Conservation (phyloP, 2,888 invertebrate genomes). For the Aromia moschata region DNA sequence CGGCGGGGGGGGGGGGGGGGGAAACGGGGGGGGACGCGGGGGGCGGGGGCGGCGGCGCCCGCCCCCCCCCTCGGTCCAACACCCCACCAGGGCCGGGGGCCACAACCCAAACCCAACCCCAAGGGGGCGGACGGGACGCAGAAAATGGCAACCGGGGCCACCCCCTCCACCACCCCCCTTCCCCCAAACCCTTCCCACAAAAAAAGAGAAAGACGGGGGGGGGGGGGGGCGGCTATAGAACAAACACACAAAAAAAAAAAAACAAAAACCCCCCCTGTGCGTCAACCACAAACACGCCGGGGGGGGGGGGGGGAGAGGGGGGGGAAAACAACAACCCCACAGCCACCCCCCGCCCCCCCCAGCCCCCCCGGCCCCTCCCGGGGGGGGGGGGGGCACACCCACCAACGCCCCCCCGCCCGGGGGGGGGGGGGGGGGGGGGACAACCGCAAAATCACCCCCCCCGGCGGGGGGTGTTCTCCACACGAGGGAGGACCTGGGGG, state of each 20-base stretch:
- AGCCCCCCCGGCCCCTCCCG: too few relatives aligned
- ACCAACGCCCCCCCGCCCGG: neutral
- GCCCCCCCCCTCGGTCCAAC: too few relatives aligned
- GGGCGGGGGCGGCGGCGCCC: neutral
- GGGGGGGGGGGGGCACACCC: neutral
- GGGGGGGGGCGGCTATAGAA: neutral
- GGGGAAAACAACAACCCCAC: neutral
- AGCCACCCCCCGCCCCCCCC: too few relatives aligned
- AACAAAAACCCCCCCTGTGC: neutral
- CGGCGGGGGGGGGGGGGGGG: conserved; percentile 1
- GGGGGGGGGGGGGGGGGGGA: neutral
- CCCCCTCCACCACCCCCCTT: too few relatives aligned
- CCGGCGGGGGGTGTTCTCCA: too few relatives aligned
- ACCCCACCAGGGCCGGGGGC: too few relatives aligned
- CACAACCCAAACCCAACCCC: too few relatives aligned
- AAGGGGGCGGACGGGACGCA: too few relatives aligned
- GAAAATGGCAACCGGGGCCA: too few relatives aligned
- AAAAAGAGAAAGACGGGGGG: too few relatives aligned
- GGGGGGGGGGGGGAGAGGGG: neutral
- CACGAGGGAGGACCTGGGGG: too few relatives aligned
- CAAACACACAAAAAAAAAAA: neutral
- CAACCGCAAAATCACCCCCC: neutral
- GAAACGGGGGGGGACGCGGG: conserved; percentile 24
- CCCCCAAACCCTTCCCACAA: too few relatives aligned
- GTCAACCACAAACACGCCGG: neutral